phyloP scores from a whole-genome alignment of 2,113 vertebrate genomes.

The Rhodinocichla rosea region DNA sequence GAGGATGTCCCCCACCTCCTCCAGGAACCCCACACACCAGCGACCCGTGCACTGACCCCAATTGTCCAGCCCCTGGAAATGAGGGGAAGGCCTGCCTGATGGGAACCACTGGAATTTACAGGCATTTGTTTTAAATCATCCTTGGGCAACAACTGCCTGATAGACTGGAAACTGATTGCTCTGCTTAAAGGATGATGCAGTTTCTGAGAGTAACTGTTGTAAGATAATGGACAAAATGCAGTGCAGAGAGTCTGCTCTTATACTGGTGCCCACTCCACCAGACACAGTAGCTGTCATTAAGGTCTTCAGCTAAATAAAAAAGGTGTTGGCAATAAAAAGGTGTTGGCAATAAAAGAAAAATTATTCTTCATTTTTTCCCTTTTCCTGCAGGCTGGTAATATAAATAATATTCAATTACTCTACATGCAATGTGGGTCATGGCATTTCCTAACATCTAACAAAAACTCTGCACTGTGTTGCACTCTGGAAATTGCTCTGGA shows the following conservation, averaged over 20 bases:
- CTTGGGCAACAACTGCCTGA: background rate
- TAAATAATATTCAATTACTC: background rate
- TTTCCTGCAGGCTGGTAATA: background rate
- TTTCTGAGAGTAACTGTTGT: background rate
- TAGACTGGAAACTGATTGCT: background rate
- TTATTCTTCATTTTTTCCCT: background rate
- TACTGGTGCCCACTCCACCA: background rate
- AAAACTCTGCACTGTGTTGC: background rate
- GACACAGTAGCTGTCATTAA: background rate
- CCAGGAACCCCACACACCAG: fast-evolving
- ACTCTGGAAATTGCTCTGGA: background rate
- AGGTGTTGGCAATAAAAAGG: no score
- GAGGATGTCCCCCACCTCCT: background rate
- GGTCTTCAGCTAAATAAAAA: background rate
- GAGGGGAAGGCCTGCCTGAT: background rate
- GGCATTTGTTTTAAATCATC: background rate
- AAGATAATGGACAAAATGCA: background rate
- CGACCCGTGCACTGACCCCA: fast-evolving
- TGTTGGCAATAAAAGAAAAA: background rate
- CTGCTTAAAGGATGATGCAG: background rate
- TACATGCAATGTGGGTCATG: fast-evolving
- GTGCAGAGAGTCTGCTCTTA: background rate
- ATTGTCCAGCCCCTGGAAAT: background rate
- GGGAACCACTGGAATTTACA: background rate
- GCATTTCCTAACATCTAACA: background rate